A percentile compares a stretch with the other conserved stretches of the same genome.
Evolutionary conservation across 2,888 invertebrate genomes (phyloP).

Genomic region (Copidosoma aretas): DNA sequence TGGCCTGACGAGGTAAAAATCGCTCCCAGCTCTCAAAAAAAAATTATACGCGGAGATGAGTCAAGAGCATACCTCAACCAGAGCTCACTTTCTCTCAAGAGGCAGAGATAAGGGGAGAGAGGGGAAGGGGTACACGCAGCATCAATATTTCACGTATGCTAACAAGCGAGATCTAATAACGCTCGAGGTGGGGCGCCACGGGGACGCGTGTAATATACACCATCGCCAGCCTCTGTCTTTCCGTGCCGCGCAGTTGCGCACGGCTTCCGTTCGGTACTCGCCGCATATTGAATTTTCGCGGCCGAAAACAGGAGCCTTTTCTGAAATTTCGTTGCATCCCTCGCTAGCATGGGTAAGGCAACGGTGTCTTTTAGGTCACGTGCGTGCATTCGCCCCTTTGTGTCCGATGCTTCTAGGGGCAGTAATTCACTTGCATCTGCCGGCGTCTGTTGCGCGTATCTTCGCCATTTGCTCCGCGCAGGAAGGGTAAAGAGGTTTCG

Average conservation of each 20-base stretch:
- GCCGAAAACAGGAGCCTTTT: conserved; percentile 38
- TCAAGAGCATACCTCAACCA: too few relatives aligned
- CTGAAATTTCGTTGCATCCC: conserved; percentile 27
- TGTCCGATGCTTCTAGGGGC: neutral
- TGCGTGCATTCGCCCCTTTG: neutral
- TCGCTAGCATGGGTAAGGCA: too few relatives aligned
- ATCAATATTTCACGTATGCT: conserved; percentile 64
- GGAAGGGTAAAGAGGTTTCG: too few relatives aligned
- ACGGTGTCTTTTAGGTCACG: neutral
- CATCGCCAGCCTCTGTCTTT: conserved; percentile 62
- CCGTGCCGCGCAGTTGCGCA: conserved; percentile 38
- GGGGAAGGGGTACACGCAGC: conserved; percentile 40
- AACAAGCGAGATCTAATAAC: conserved; percentile 63
- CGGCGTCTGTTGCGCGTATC: too few relatives aligned
- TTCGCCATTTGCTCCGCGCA: too few relatives aligned
- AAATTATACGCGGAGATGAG: neutral
- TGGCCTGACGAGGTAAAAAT: conserved; percentile 22
- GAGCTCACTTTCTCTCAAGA: too few relatives aligned
- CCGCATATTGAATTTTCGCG: conserved; percentile 40
- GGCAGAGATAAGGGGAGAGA: conserved; percentile 3
- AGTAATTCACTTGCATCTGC: neutral
- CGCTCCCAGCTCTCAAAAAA: conserved; percentile 1
- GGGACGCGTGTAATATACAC: conserved; percentile 5
- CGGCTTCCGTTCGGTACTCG: conserved; percentile 12
- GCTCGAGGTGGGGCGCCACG: conserved; percentile 48